Percentiles rank a stretch among this genome's conserved stretches.
Conservation (phyloP, 2,113 vertebrate genomes). For the Ailuropoda melanoleuca region DNA sequence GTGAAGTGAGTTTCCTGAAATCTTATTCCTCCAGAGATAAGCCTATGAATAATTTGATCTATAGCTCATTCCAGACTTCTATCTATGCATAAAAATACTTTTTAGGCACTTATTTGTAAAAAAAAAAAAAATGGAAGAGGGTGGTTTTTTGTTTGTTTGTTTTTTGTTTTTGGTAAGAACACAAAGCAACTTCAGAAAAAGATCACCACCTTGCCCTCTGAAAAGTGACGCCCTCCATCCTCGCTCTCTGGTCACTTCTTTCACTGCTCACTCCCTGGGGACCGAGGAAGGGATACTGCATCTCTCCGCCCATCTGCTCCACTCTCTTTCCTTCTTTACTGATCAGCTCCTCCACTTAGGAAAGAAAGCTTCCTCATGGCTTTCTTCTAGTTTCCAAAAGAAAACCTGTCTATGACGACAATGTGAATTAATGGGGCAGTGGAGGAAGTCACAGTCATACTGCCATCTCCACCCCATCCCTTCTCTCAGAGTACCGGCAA, state of each 20-base stretch:
- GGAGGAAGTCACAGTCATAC: neutral
- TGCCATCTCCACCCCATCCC: neutral
- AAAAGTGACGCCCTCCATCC: neutral
- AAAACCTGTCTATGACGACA: neutral
- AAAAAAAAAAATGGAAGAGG: neutral
- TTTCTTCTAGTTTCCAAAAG: neutral
- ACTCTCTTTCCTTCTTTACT: neutral
- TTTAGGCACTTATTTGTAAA: neutral
- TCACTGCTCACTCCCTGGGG: neutral
- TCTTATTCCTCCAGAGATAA: neutral
- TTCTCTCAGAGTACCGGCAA: neutral
- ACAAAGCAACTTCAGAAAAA: neutral
- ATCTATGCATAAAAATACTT: neutral
- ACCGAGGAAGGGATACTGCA: neutral
- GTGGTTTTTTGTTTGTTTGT: no score
- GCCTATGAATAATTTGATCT: neutral
- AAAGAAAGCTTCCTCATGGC: neutral
- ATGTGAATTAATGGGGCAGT: neutral
- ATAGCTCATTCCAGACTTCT: neutral
- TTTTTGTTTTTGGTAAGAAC: neutral
- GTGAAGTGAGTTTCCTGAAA: neutral
- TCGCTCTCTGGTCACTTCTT: no score
- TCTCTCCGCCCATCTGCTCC: neutral
- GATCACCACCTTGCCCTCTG: neutral
- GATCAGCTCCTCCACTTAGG: neutral